phyloP scores from a whole-genome alignment of 2,888 invertebrate species.

The Cephus pulcher region DNA sequence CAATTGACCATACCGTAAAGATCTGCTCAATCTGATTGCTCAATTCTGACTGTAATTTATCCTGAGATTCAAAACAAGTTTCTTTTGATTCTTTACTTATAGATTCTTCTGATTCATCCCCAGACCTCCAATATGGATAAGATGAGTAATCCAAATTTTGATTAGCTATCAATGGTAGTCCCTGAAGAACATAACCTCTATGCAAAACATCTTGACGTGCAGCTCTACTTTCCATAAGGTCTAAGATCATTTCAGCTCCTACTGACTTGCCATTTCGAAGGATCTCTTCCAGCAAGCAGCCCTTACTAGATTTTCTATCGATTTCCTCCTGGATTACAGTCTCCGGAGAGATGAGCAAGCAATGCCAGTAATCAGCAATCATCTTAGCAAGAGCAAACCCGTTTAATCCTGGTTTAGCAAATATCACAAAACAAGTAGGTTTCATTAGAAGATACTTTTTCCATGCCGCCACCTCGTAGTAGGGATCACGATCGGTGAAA shows the following conservation, averaged over 20 bases:
- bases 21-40: constrained; percentile 41
- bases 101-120: constrained; percentile 51
- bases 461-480: constrained; percentile 70
- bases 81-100: constrained; percentile 2
- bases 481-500: constrained; percentile 57
- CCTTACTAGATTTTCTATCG: constrained; percentile 69
- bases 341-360: constrained; percentile 72
- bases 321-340: constrained; percentile 72
- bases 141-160: constrained; percentile 44
- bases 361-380: constrained; percentile 71
- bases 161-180: constrained; percentile 73
- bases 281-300: constrained; percentile 72
- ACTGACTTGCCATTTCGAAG: constrained; percentile 69
- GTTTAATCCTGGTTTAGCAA: constrained; percentile 72
- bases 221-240: constrained; percentile 69
- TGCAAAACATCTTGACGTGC: constrained; percentile 69
- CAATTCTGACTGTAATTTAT: constrained; percentile 26
- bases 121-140: constrained; percentile 27
- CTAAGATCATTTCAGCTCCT: constrained; percentile 68
- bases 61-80: constrained; percentile 13
- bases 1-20: constrained; percentile 54
- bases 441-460: constrained; percentile 67
- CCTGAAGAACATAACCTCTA: constrained; percentile 75
- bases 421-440: constrained; percentile 72
- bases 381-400: constrained; percentile 69